Base-by-base conservation (phyloP, 1,140 invertebrate genomes). In the Anoplolepis gracilipes region DNA sequence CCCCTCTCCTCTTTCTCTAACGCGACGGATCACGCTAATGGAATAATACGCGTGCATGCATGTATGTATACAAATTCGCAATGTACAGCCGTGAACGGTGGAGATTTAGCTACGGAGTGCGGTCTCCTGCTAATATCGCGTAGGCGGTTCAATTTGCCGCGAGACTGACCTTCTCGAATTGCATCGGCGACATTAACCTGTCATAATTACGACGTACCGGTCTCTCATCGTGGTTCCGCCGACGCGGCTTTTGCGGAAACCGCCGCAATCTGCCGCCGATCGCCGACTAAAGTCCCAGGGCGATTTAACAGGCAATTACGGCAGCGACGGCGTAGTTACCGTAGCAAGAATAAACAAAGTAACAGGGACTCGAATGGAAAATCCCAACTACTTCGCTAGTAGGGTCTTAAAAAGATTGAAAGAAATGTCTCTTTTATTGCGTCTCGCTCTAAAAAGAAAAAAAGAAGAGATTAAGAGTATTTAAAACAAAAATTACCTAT, bases 101-200 rank as follows among this genome's bases (percentile, higher is more conserved):
- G 59, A 72, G 69, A 77, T 85, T 87, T 76, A 69, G 90, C 90
- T 91, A 87, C 87, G 65, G 88, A 87, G 88, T 88, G 89, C 87
- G 90, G 86, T 64, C 78, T 82, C 85, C 69, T 78, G 46, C 69
- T 86, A 87, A 90, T 87, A 70, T 85, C 81, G 88, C 86, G 93
- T 93, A 88, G 93, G 92, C 88, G 92, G 90, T 91, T 90, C 88
- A 93, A 93, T 94, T 94, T 93, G 87, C 90, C 86, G 78, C 89
- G 82, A 89, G 79, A 64, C 75, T 64, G 73, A 69, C 86, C 78
- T 62, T 88, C 87, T 90, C 82, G 85, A 88, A 88, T 90, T 78
- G 77, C 78, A 75, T 39, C 33, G 67, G 69, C 67, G 64, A 78
- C 84, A 64, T 85, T 84, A 84, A 82, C 88, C 84, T 85, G 78